Conservation (phyloP, 2,888 invertebrate genomes). For the Sphaeridia pumilis region DNA sequence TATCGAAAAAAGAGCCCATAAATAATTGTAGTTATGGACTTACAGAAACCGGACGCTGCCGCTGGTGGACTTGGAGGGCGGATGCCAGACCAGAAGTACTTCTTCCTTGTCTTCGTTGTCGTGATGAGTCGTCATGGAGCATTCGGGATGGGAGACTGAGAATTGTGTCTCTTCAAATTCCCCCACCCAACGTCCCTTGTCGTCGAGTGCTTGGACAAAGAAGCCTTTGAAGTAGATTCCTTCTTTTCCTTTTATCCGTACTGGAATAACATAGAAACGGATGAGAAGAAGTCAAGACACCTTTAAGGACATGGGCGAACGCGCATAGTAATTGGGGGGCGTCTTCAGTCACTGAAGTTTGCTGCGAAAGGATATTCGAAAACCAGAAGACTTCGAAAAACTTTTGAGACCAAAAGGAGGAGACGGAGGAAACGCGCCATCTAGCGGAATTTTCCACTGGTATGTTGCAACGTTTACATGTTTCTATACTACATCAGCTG, state of each 20-base stretch:
- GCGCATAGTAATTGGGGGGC: too few relatives aligned
- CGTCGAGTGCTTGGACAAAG: constrained; percentile 33
- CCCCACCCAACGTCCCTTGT: constrained; percentile 32
- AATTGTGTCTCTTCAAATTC: constrained; percentile 34
- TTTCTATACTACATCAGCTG: too few relatives aligned
- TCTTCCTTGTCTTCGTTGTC: constrained; percentile 35
- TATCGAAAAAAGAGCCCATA: constrained; percentile 1
- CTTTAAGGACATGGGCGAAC: too few relatives aligned
- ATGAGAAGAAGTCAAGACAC: too few relatives aligned
- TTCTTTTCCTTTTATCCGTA: constrained; percentile 27
- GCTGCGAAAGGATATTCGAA: too few relatives aligned
- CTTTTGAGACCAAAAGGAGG: too few relatives aligned
- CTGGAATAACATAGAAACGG: too few relatives aligned
- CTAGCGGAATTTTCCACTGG: too few relatives aligned
- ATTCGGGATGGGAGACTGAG: constrained; percentile 31
- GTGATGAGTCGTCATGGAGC: constrained; percentile 24
- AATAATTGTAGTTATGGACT: constrained; percentile 15
- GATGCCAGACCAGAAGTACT: constrained; percentile 32
- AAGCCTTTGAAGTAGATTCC: constrained; percentile 36
- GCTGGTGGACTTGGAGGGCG: constrained; percentile 20
- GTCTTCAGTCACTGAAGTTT: too few relatives aligned
- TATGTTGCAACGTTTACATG: too few relatives aligned
- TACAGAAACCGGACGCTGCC: constrained; percentile 35
- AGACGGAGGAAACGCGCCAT: too few relatives aligned
- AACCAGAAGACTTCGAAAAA: too few relatives aligned